Evolutionary conservation across 1,140 invertebrate genomes (phyloP), one percentile per base, ranked within the genome.

Genomic region (Drosophila murphyi): DNA sequence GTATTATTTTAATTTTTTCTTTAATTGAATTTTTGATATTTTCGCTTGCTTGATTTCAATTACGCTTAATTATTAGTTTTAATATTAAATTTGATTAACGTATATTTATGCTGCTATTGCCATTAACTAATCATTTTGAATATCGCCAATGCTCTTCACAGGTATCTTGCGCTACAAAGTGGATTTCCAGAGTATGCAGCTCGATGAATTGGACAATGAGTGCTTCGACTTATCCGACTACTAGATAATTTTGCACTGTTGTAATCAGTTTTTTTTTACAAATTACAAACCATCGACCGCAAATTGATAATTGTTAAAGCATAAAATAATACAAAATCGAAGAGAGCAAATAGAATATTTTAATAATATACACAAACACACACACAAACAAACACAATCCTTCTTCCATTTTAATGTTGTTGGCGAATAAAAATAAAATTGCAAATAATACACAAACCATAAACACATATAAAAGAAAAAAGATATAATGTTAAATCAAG

Each of bases 171-270:
- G 99, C 76, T 99, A 99, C 95, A 98, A 99, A 94, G 98, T 99
- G 80, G 98, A 99, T 94, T 98, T 99, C 95, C 98, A 99, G 93
- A 97, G 96, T 92, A 96, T 99, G 95, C 98, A 99, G 93, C 94
- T 97, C 82, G 96, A 98, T 83, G 97, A 98, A 57, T 94, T 96
- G 87, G 96, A 97, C 79, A 94, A 97, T 90, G 96, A 97, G 79
- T 94, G 96, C 79, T 97, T 96, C 93, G 97, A 99, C 93, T 94
- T 98, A 92, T 97, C 98, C 92, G 98, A 98, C 93, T 99, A 98
- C 94, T 98, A 96, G 95, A 93, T 51, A 85, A 82, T 82, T 78
- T 78, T 73, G 45, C 29, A 48, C 73, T 71, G 57, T 82, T 76
- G 57, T 69, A 79, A 76, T 69, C 68, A 52, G 45, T 75, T 74